phyloP scores from a whole-genome alignment of 2,888 invertebrate genomes.

The Pristionchus mayeri region DNA sequence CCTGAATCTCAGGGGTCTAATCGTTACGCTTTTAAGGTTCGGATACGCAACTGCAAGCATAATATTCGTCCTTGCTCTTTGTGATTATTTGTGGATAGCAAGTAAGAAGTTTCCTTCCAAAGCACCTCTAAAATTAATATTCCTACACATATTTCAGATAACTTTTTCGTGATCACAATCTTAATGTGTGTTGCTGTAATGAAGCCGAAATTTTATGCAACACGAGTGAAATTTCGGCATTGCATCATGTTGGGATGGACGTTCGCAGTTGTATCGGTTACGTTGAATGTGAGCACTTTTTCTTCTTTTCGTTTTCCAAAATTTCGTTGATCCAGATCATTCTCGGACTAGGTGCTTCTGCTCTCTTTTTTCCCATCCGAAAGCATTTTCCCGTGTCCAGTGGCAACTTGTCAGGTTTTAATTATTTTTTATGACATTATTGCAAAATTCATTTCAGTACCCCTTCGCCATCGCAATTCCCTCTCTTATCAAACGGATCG shows the following conservation, averaged over 20 bases:
- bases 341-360: background rate
- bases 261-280: background rate
- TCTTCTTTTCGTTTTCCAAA: background rate
- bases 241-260: background rate
- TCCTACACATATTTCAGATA: background rate
- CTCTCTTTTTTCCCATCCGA: conserved; percentile 12
- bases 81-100: background rate
- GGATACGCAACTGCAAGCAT: background rate
- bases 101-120: background rate
- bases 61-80: background rate
- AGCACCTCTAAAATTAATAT: background rate
- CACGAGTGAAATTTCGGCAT: background rate
- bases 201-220: conserved; percentile 10
- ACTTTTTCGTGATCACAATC: conserved; percentile 3
- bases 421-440: too few species aligned
- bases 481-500: background rate
- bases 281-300: background rate
- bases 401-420: background rate
- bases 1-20: too few species aligned
- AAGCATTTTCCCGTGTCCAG: background rate
- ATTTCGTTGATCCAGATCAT: background rate
- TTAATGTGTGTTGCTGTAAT: conserved; percentile 5
- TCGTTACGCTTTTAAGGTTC: background rate
- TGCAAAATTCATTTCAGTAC: background rate
- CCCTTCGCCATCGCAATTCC: background rate